Evolutionary conservation across 2,797 vertebrate species (phyloP).

Genomic region (Neomorphus geoffroyi): DNA sequence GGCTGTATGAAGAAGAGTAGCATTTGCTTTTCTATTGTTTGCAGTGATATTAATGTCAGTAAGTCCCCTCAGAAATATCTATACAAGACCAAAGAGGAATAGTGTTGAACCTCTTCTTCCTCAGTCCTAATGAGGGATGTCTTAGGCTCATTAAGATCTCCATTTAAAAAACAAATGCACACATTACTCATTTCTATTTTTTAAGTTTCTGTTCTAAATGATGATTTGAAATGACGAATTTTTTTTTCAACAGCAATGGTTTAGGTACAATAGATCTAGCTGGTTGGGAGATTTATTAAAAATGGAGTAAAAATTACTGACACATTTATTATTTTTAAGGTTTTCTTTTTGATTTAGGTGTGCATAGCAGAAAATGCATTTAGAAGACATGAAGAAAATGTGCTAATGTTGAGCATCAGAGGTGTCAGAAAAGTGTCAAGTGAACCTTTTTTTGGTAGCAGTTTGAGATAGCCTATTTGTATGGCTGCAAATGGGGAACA

Average conservation of each 20-base stretch:
- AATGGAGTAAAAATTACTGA: neutral
- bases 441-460: neutral
- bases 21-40: neutral
- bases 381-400: neutral
- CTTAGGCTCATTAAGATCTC: neutral
- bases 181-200: neutral
- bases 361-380: neutral
- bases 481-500: neutral
- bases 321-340: neutral
- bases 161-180: neutral
- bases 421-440: neutral
- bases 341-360: neutral
- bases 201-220: slow-evolving; percentile 1
- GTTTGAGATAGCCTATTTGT: neutral
- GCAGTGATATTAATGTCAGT: neutral
- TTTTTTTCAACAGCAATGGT: neutral
- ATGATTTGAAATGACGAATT: neutral
- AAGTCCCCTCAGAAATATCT: neutral
- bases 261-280: neutral
- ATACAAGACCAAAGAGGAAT: neutral
- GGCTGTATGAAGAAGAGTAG: neutral
- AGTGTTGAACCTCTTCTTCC: neutral
- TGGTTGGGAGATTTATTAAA: neutral
- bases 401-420: neutral
- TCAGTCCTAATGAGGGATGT: neutral